Percentiles rank a stretch among this genome's conserved stretches.
Conservation (phyloP, 2,888 invertebrate genomes). For the Apotomis turbidana region DNA sequence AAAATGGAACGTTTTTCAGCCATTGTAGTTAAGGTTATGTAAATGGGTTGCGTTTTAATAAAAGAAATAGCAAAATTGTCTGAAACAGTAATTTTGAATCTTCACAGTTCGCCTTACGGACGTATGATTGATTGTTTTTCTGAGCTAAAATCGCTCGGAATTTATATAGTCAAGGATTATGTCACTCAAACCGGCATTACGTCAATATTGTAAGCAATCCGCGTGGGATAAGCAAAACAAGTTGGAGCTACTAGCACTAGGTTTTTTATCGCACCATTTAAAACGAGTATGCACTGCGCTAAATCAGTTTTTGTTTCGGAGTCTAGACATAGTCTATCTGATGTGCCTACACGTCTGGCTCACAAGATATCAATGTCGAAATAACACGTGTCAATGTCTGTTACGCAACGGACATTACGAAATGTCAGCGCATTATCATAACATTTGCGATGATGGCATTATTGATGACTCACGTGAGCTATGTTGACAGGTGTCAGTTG, state of each 20-base stretch:
- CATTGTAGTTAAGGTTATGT: conserved; percentile 7
- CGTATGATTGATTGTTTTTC: conserved; percentile 37
- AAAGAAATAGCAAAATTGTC: no score
- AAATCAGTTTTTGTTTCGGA: conserved; percentile 42
- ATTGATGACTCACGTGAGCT: conserved; percentile 45
- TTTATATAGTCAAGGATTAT: conserved; percentile 42
- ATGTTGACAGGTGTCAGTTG: conserved; percentile 47
- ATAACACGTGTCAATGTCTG: conserved; percentile 44
- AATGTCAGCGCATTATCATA: conserved; percentile 46
- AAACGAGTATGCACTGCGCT: conserved; percentile 26
- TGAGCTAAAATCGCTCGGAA: conserved; percentile 30
- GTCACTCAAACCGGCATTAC: conserved; percentile 38
- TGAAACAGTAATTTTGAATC: conserved; percentile 4
- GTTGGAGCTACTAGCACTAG: conserved; percentile 16
- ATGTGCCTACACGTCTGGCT: conserved; percentile 39
- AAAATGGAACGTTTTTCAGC: conserved; percentile 36
- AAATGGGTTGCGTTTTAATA: conserved; percentile 29
- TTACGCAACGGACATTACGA: conserved; percentile 45
- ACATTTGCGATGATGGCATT: conserved; percentile 45
- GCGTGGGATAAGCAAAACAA: conserved; percentile 41
- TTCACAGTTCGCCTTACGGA: conserved; percentile 18
- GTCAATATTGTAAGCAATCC: conserved; percentile 40
- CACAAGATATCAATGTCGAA: conserved; percentile 32
- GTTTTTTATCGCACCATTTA: conserved; percentile 39
- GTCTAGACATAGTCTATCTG: conserved; percentile 44